A percentile compares a stretch with the other conserved stretches of the same genome.
Conservation (phyloP, 2,888 invertebrate genomes). For the Cepaea hortensis region DNA sequence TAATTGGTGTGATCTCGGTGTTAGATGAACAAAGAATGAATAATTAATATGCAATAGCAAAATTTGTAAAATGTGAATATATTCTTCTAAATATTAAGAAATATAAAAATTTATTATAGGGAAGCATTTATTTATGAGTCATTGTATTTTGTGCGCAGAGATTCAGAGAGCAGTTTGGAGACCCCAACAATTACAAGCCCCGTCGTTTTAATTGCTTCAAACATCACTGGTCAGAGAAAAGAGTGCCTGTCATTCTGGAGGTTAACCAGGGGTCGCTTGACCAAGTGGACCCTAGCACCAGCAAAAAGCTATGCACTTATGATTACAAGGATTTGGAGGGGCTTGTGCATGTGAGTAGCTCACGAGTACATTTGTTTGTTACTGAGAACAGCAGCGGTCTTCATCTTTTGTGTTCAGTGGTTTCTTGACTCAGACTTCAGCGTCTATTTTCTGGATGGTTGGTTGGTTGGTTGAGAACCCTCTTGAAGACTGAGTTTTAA, state of each 20-base stretch:
- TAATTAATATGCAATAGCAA: no score
- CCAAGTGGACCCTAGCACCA: slow-evolving; percentile 92
- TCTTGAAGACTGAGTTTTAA: no score
- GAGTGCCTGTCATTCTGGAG: slow-evolving; percentile 90
- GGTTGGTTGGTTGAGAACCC: not conserved
- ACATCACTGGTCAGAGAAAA: slow-evolving; percentile 96
- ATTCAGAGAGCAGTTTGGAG: slow-evolving; percentile 58
- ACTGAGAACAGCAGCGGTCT: not conserved
- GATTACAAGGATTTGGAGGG: slow-evolving; percentile 91
- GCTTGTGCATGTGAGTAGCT: slow-evolving; percentile 78
- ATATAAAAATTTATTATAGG: not conserved
- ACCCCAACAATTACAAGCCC: slow-evolving; percentile 48
- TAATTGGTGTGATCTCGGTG: no score
- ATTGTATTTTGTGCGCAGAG: slow-evolving; percentile 29
- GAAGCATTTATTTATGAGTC: not conserved
- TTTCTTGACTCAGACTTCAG: not conserved
- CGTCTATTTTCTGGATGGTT: not conserved
- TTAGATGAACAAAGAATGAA: no score
- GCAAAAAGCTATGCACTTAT: slow-evolving; percentile 88
- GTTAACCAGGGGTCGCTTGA: slow-evolving; percentile 94
- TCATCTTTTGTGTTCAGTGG: not conserved
- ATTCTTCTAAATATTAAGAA: no score
- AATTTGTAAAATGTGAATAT: no score
- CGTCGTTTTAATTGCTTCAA: slow-evolving; percentile 93
- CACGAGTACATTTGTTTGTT: not conserved